These are phyloP conservation scores for Hylaea fasciaria DNA, from an alignment of 2,888 invertebrate species.

Conservation along the genomic window DNA sequence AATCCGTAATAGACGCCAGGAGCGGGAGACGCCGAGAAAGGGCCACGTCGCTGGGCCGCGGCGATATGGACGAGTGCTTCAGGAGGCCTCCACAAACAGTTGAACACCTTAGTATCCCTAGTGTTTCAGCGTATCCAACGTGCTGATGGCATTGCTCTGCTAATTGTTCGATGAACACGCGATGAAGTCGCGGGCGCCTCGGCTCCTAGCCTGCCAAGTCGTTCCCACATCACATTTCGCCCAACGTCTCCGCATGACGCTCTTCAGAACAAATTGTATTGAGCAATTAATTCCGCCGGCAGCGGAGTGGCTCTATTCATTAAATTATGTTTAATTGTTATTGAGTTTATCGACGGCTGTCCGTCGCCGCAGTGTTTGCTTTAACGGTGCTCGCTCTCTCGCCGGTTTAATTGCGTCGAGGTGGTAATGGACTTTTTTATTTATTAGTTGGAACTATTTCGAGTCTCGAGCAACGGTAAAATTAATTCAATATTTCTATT, in stretches of 20 bases:
- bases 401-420: slow-evolving; percentile 12
- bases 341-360: slow-evolving; percentile 16
- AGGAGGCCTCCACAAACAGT: no score
- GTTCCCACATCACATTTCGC: background rate
- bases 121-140: no score
- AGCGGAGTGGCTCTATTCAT: slow-evolving; percentile 29
- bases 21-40: background rate
- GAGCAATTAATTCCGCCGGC: slow-evolving; percentile 30
- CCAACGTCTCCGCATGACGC: slow-evolving; percentile 15
- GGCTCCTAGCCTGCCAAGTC: background rate
- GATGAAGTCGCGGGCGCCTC: no score
- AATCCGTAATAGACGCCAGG: no score
- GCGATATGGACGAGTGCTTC: no score
- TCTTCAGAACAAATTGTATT: slow-evolving; percentile 20
- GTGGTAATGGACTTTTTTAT: slow-evolving; percentile 26
- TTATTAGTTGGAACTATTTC: slow-evolving; percentile 19
- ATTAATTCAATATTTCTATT: slow-evolving; percentile 12
- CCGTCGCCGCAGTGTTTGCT: slow-evolving; percentile 10
- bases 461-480: slow-evolving; percentile 8
- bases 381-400: slow-evolving; percentile 16
- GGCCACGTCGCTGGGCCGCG: no score
- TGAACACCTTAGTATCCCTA: no score
- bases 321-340: slow-evolving; percentile 32
- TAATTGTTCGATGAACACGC: no score
- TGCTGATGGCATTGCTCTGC: no score